Evolutionary conservation across 2,113 vertebrate species (phyloP), one percentile per base, ranked within the genome.

Genomic region (Pterocles orientalis): DNA sequence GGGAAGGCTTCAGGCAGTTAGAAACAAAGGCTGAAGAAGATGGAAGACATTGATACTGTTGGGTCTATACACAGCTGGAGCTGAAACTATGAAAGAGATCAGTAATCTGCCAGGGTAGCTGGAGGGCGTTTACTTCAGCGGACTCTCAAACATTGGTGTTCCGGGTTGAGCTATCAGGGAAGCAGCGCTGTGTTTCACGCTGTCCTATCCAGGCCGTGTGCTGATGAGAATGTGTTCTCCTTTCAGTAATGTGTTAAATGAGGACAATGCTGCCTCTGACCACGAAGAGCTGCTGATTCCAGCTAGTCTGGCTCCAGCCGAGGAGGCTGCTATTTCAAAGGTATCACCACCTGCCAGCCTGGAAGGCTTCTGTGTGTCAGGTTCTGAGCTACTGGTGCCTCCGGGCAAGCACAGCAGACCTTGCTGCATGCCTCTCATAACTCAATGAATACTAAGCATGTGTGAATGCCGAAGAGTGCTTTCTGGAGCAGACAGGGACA

Each of bases 271-370:
- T 65, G 29, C 64, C 70, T 68, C 77, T 31, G 41, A 86, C 68
- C 78, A 78, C 10, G 92, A 97, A 94, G 96, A 97, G 25, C 72
- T 94, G 91, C 86, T 89, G 72, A 84, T 75, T 95, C 85, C 84
- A 54, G 61, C 47, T 58, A 66, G 66, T 57, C 68, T 88, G 60
- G 79, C 82, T 89, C 82, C 92, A 70, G 2, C 62, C 43, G 96
- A 94, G 73, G 97, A 93, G 48, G 81, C 73, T 69, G 95, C 97
- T 72, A 36, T 95, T 96, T 79, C 97, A 87, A 98, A 98, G 98
- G 98, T 98, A 97, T 56, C 50, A 4, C 65, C 65, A 83, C 80
- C 86, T 85, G 66, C 53, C 77, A 57, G 80, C 73, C 64, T 66
- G 54, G 29, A 66, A 79, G 48, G 79, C 78, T 95, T 94, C 91